phyloP scores from a whole-genome alignment of 92 coral and sea anemone genomes.

The Palythoa grandiflora region DNA sequence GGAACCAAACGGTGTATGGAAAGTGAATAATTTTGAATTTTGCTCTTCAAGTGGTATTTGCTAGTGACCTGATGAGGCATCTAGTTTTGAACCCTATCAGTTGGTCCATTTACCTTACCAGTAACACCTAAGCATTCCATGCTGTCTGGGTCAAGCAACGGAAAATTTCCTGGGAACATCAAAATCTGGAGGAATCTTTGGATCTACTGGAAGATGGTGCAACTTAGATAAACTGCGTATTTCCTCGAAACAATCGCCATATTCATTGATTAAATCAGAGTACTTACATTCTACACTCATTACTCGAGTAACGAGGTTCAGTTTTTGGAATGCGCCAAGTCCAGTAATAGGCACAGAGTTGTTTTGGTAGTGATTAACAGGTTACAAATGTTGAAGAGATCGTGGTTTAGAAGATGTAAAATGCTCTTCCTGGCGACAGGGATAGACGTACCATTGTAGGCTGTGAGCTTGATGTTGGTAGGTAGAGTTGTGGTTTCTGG shows the following conservation, averaged over 20 bases:
- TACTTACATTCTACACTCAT: constrained; percentile 4
- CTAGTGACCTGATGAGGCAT: too few species aligned
- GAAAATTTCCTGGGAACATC: too few species aligned
- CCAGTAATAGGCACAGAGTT: constrained; percentile 1
- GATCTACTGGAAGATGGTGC: not conserved
- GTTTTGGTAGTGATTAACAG: not conserved
- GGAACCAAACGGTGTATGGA: not conserved
- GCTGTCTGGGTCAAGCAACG: not conserved
- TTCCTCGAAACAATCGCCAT: not conserved
- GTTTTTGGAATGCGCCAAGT: constrained; percentile 6
- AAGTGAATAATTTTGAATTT: too few species aligned
- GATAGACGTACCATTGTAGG: constrained; percentile 1
- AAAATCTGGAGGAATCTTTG: too few species aligned
- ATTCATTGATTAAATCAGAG: constrained; percentile 3
- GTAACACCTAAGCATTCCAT: too few species aligned
- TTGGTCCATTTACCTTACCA: too few species aligned
- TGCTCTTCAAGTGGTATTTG: too few species aligned
- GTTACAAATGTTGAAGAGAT: not conserved
- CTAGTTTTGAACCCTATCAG: too few species aligned
- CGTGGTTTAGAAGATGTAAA: not conserved
- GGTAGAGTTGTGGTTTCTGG: constrained; percentile 1
- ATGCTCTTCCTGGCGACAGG: not conserved
- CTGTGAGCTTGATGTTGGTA: constrained; percentile 1
- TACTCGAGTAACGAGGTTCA: constrained; percentile 14
- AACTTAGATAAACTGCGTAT: not conserved